These are phyloP conservation scores for Anoplolepis gracilipes DNA, from an alignment of 1,140 invertebrate genomes.

Conservation along the genomic window DNA sequence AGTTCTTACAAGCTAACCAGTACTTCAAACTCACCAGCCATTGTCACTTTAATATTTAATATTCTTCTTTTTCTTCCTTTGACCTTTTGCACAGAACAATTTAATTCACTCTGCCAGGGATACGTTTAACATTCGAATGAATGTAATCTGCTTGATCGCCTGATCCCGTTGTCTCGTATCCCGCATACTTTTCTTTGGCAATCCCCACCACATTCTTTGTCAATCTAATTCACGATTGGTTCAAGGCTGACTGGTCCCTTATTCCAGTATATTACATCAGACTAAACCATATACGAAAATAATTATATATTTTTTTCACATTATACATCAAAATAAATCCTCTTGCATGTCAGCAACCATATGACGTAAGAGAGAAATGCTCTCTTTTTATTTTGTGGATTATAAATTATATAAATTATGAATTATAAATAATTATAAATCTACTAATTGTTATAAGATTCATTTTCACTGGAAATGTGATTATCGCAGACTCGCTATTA, in stretches of 20 bases:
- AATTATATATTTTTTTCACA: not conserved
- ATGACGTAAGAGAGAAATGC: no score
- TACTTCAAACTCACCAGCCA: constrained; percentile 70
- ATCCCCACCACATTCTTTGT: constrained; percentile 55
- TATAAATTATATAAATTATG: no score
- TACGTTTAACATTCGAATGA: constrained; percentile 63
- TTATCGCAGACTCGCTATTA: no score
- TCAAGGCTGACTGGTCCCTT: not conserved
- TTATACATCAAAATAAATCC: not conserved
- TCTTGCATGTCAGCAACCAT: not conserved
- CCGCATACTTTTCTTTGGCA: constrained; percentile 22
- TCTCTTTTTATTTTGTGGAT: no score
- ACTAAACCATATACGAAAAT: constrained; percentile 15
- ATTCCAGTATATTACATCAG: not conserved
- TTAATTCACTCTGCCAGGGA: no score
- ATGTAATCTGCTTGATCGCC: not conserved
- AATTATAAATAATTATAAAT: no score
- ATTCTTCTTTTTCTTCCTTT: no score
- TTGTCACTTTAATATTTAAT: constrained; percentile 55
- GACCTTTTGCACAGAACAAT: no score
- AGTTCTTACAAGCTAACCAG: not conserved
- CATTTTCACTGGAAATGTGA: no score
- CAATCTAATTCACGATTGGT: constrained; percentile 28
- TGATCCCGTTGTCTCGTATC: no score
- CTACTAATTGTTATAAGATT: no score